phyloP scores from a whole-genome alignment of 1,140 invertebrate genomes.

The Copidosoma floridanum region DNA sequence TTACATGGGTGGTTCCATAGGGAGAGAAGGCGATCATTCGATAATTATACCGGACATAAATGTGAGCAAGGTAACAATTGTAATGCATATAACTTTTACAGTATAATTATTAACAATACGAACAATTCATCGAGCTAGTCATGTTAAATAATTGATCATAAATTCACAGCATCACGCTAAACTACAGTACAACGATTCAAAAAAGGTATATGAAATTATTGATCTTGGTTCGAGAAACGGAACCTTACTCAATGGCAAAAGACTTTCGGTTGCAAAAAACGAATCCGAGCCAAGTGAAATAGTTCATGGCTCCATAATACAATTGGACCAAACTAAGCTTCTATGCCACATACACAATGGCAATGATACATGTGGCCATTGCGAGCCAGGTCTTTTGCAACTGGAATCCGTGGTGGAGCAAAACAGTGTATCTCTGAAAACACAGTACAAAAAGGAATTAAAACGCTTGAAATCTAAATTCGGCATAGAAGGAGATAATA shows the following conservation, averaged over 20 bases:
- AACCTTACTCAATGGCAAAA: conserved; percentile 76
- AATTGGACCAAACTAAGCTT: conserved; percentile 72
- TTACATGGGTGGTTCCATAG: conserved; percentile 80
- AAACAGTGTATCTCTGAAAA: conserved; percentile 21
- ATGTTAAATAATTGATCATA: background rate
- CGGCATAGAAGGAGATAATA: conserved; percentile 64
- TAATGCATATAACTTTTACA: conserved; percentile 23
- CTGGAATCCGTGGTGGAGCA: conserved; percentile 26
- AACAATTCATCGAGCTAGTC: too few species aligned
- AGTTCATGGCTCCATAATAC: conserved; percentile 72
- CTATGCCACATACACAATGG: conserved; percentile 85
- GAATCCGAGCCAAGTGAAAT: conserved; percentile 65
- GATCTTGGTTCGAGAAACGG: conserved; percentile 87
- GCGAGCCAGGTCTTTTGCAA: conserved; percentile 79
- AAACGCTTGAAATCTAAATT: conserved; percentile 81
- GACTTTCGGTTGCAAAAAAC: conserved; percentile 71
- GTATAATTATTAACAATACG: background rate
- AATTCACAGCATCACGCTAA: conserved; percentile 70
- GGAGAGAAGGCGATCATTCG: conserved; percentile 73
- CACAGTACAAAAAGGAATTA: conserved; percentile 69
- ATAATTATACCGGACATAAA: conserved; percentile 77
- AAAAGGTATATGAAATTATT: conserved; percentile 66
- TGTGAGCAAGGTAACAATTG: conserved; percentile 80
- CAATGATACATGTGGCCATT: conserved; percentile 80
- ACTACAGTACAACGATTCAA: conserved; percentile 65